Conservation (phyloP, 2,888 invertebrate genomes). For the Carcina quercana region DNA sequence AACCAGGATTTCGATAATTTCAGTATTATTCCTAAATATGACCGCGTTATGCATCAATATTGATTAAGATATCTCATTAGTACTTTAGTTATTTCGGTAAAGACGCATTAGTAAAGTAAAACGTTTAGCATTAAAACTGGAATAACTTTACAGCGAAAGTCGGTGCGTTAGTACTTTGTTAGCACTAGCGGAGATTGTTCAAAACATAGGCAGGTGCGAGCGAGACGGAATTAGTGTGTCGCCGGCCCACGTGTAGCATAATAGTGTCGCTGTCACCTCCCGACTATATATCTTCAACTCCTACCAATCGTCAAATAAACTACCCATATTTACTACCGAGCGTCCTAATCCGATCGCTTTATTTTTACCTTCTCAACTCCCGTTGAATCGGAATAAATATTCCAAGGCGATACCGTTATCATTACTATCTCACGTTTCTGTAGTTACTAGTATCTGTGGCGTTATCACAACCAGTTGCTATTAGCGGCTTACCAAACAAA, state of each 20-base stretch:
- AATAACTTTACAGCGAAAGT: no score
- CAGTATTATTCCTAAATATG: no score
- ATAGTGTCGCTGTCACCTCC: constrained; percentile 40
- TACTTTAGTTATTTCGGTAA: no score
- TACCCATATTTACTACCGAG: constrained; percentile 10
- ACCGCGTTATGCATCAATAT: no score
- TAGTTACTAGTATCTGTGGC: constrained; percentile 26
- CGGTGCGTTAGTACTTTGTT: background rate
- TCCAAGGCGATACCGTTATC: constrained; percentile 21
- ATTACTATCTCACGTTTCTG: constrained; percentile 24
- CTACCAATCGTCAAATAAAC: constrained; percentile 33
- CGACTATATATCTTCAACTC: constrained; percentile 32
- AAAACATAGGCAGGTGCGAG: constrained; percentile 28
- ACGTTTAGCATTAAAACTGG: no score
- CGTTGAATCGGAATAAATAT: constrained; percentile 6
- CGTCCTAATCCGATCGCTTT: background rate
- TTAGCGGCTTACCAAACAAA: constrained; percentile 29
- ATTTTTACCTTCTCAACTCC: constrained; percentile 2
- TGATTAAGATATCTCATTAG: no score
- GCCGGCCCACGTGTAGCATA: constrained; percentile 36
- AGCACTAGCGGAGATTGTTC: constrained; percentile 26
- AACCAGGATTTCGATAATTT: no score
- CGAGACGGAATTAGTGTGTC: constrained; percentile 25
- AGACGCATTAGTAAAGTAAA: no score
- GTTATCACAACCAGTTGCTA: constrained; percentile 34